Conservation (phyloP, 2,113 vertebrate genomes). For the Erythrocebus patas region DNA sequence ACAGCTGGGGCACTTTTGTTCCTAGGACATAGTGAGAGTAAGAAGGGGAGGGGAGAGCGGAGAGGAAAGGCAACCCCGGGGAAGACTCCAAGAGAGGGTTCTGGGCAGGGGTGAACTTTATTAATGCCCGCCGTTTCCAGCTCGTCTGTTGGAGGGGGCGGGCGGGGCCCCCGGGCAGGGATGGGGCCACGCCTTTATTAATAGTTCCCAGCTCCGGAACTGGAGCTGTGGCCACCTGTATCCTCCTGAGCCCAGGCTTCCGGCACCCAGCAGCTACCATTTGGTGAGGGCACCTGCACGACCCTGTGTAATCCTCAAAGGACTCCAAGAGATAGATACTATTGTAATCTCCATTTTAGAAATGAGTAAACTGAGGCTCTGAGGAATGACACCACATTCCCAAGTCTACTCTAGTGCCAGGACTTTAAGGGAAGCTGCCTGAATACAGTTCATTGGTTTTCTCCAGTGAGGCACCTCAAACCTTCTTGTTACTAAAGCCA, state of each 20-base stretch:
- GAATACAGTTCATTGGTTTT: not conserved
- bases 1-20: conserved; percentile 72
- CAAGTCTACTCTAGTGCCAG: not conserved
- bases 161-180: not conserved
- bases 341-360: not conserved
- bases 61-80: not conserved
- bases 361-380: conserved; percentile 31
- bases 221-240: not conserved
- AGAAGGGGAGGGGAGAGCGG: not conserved
- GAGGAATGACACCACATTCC: not conserved
- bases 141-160: not conserved
- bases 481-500: not conserved
- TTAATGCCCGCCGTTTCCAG: not conserved
- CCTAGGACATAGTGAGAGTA: not conserved
- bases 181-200: not conserved
- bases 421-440: not conserved
- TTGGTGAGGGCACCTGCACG: not conserved
- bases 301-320: not conserved
- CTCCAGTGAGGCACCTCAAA: not conserved
- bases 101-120: not conserved
- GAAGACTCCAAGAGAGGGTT: not conserved
- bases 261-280: not conserved
- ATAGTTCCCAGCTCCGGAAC: not conserved
- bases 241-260: not conserved
- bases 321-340: too few species aligned